Percentiles rank a stretch among this genome's conserved stretches.
These are phyloP conservation scores for Hylia prasina DNA, from an alignment of 2,113 vertebrate genomes.

Conservation along the genomic window DNA sequence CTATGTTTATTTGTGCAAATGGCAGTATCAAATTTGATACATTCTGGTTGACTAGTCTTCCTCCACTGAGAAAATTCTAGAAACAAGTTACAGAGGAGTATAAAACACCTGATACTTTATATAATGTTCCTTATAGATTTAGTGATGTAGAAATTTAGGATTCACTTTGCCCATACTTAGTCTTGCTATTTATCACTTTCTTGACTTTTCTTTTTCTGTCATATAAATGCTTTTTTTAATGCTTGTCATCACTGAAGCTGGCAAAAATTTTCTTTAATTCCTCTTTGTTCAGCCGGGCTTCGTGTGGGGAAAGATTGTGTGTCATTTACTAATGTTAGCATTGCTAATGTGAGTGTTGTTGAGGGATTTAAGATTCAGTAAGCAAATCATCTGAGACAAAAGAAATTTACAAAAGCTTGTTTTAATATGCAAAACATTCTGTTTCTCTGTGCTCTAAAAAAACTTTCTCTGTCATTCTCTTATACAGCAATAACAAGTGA, in stretches of 20 bases:
- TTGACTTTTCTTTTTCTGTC: neutral
- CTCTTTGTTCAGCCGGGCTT: neutral
- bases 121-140: neutral
- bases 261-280: neutral
- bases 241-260: neutral
- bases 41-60: neutral
- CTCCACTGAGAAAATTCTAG: neutral
- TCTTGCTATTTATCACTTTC: neutral
- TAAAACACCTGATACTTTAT: neutral
- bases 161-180: neutral
- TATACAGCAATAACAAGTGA: neutral
- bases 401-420: neutral
- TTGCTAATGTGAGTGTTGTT: neutral
- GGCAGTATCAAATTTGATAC: neutral
- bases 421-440: neutral
- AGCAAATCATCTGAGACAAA: neutral
- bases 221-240: neutral
- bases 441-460: neutral
- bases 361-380: neutral
- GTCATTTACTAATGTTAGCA: neutral
- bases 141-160: neutral
- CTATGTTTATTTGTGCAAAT: neutral
- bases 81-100: neutral
- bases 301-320: fast-evolving
- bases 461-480: neutral